Conservation (phyloP, 2,888 invertebrate genomes). For the Heliconius sara region DNA sequence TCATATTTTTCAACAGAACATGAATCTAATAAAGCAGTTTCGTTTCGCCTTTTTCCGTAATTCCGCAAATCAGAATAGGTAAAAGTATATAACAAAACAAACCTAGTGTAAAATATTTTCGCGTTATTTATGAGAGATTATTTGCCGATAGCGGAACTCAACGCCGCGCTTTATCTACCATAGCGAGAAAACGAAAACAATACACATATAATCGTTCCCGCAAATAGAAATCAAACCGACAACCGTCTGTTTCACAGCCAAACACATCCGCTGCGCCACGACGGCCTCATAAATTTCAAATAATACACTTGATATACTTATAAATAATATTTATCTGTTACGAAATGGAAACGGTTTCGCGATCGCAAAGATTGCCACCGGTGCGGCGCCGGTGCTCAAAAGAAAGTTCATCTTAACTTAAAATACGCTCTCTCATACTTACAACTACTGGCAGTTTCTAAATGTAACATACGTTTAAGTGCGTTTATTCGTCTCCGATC, state of each 20-base stretch:
- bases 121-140: no score
- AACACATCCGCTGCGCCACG: not conserved
- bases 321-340: constrained; percentile 40
- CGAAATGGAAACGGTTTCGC: constrained; percentile 45
- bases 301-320: constrained; percentile 7
- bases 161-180: not conserved
- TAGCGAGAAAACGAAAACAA: not conserved
- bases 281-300: not conserved
- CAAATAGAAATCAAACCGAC: not conserved
- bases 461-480: constrained; percentile 39
- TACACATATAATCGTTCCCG: not conserved
- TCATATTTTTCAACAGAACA: no score
- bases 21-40: no score
- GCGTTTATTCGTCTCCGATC: constrained; percentile 34
- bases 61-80: no score
- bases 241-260: not conserved
- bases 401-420: constrained; percentile 46
- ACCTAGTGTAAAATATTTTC: no score
- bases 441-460: constrained; percentile 43
- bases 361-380: constrained; percentile 43
- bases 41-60: no score
- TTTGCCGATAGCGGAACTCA: not conserved
- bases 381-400: constrained; percentile 41
- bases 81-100: no score
- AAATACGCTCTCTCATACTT: constrained; percentile 48